A percentile compares a stretch with the other conserved stretches of the same genome.
Conservation (phyloP, 1,140 invertebrate genomes). For the Procambarus clarkii region DNA sequence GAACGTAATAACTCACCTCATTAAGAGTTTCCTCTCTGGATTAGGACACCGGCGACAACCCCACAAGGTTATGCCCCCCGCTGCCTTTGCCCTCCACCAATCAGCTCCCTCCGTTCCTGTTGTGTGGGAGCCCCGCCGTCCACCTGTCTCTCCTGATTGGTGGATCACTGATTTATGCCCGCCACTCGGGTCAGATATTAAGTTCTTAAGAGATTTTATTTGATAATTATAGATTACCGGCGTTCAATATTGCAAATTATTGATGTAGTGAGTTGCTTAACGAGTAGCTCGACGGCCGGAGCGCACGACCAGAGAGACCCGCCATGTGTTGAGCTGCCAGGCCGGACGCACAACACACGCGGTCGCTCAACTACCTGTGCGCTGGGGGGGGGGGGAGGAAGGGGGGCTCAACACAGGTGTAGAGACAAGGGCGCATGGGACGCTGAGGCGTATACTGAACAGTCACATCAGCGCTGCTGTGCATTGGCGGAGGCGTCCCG, state of each 20-base stretch:
- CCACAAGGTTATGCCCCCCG: conserved; percentile 44
- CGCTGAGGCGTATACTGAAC: too few species aligned
- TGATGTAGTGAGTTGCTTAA: conserved; percentile 51
- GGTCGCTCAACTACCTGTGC: too few species aligned
- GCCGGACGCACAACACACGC: not conserved
- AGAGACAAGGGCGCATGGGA: too few species aligned
- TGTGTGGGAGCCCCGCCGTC: conserved; percentile 48
- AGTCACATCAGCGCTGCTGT: too few species aligned
- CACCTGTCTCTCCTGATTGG: conserved; percentile 25
- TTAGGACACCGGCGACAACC: conserved; percentile 45
- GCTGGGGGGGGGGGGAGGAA: too few species aligned
- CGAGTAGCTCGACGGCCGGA: conserved; percentile 2
- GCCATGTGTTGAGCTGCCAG: not conserved
- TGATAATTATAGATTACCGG: conserved; percentile 60
- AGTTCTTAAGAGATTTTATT: conserved; percentile 58
- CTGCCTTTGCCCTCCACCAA: conserved; percentile 11
- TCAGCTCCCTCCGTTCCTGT: not conserved
- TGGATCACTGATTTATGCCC: conserved; percentile 40
- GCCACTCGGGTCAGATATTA: conserved; percentile 52
- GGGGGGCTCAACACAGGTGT: too few species aligned
- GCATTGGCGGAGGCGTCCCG: too few species aligned
- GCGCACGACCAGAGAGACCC: conserved; percentile 10
- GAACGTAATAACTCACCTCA: conserved; percentile 44
- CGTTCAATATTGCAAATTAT: conserved; percentile 56
- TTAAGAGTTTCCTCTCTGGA: conserved; percentile 34